phyloP scores from a whole-genome alignment of 2,797 vertebrate species.

The Anableps anableps region DNA sequence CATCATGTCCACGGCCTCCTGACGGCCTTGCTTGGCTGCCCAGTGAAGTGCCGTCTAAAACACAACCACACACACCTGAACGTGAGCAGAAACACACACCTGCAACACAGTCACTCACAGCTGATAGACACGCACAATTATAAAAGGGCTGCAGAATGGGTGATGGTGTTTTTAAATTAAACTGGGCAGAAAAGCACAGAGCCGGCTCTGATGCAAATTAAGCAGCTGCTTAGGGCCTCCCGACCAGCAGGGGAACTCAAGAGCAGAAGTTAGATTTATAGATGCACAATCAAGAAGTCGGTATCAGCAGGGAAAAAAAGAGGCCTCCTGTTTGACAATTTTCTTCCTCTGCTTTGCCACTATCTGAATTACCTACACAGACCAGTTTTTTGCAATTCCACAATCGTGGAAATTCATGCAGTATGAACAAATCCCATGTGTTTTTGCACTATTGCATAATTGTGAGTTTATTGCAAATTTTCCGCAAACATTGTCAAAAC shows the following conservation, averaged over 20 bases:
- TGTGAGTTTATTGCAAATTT: too few species aligned
- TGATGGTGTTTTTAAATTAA: background rate
- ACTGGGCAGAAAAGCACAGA: background rate
- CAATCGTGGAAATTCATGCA: too few species aligned
- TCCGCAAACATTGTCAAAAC: too few species aligned
- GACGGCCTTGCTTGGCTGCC: conserved; percentile 81
- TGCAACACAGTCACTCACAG: background rate
- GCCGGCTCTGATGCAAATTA: too few species aligned
- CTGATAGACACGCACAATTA: background rate
- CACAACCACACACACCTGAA: conserved; percentile 25
- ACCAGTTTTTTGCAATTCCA: too few species aligned
- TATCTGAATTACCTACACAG: too few species aligned
- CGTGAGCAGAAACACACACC: background rate
- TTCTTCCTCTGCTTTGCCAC: too few species aligned
- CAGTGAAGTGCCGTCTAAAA: conserved; percentile 78
- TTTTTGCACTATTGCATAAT: too few species aligned
- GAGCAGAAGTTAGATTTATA: background rate
- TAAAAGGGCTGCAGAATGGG: too few species aligned
- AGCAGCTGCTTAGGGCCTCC: background rate
- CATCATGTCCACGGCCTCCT: conserved; percentile 83
- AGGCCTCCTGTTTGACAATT: too few species aligned
- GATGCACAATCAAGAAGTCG: background rate
- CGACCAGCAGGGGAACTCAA: background rate
- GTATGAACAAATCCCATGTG: too few species aligned
- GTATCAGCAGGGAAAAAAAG: too few species aligned